Percentiles rank a stretch among this genome's conserved stretches.
Evolutionary conservation across 2,113 vertebrate species (phyloP).

Genomic region (Columbina picui): DNA sequence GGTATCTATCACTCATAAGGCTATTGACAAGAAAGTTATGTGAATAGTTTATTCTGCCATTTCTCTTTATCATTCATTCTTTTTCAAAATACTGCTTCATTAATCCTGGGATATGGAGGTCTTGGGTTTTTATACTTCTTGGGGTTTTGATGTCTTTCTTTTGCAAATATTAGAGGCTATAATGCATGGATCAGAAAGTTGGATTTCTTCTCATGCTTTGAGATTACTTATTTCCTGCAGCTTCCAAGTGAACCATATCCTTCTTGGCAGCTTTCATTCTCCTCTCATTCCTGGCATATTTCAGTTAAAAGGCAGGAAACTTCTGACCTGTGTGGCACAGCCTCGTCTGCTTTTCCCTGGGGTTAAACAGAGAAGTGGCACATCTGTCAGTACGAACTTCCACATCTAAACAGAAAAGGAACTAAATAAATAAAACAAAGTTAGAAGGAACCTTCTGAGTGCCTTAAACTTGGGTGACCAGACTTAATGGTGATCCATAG

Average conservation of each 20-base stretch:
- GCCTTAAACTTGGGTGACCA: neutral
- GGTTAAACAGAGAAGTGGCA: neutral
- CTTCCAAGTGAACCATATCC: neutral
- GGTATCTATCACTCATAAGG: neutral
- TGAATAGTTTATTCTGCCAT: neutral
- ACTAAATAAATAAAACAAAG: neutral
- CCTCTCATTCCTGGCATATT: neutral
- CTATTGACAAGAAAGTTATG: neutral
- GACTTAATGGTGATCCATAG: neutral
- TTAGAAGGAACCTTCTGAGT: neutral
- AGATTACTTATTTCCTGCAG: neutral
- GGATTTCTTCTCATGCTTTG: neutral
- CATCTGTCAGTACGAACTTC: neutral
- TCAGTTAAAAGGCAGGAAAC: neutral
- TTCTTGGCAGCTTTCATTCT: neutral
- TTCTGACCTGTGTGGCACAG: neutral
- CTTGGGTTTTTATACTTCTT: neutral
- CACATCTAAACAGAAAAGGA: neutral
- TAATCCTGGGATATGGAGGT: neutral
- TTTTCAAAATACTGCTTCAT: neutral
- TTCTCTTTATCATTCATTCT: neutral
- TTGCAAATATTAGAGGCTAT: fast-evolving
- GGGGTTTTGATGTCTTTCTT: neutral
- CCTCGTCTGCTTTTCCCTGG: neutral
- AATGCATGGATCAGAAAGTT: neutral